Evolutionary conservation across 2,797 vertebrate species (phyloP).

Genomic region (Myotis findleyi): DNA sequence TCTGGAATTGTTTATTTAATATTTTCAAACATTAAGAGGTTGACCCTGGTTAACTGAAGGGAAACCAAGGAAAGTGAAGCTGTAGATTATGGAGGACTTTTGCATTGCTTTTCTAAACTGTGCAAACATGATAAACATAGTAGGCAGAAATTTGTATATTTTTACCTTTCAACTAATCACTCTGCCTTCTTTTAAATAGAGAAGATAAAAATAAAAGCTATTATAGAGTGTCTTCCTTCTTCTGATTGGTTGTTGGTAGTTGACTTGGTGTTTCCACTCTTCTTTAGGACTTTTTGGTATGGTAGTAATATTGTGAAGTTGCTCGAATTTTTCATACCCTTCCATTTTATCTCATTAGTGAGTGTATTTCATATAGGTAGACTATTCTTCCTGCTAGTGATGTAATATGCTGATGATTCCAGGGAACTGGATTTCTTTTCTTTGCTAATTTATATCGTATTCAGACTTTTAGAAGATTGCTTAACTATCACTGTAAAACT

Average conservation of each 20-base stretch:
- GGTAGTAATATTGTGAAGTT: not conserved
- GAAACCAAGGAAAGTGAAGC: not conserved
- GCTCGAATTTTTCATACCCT: not conserved
- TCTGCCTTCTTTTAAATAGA: slow-evolving; percentile 22
- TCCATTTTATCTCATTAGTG: not conserved
- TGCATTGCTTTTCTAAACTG: not conserved
- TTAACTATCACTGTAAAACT: not conserved
- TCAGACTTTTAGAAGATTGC: slow-evolving; percentile 29
- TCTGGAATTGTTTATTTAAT: not conserved
- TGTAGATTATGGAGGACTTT: not conserved
- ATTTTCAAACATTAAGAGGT: not conserved
- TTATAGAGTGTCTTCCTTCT: not conserved
- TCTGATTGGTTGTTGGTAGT: not conserved
- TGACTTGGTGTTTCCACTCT: not conserved
- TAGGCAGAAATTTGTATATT: not conserved
- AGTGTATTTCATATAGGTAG: not conserved
- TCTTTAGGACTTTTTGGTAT: not conserved
- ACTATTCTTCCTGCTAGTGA: not conserved
- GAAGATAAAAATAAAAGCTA: slow-evolving; percentile 7
- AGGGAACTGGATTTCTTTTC: not conserved
- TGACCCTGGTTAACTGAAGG: not conserved
- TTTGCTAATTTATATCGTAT: slow-evolving; percentile 23
- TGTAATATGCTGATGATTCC: not conserved
- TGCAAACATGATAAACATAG: not conserved
- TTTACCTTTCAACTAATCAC: slow-evolving; percentile 13